phyloP scores from a whole-genome alignment of 2,113 vertebrate genomes.

The Chelonoidis abingdonii region DNA sequence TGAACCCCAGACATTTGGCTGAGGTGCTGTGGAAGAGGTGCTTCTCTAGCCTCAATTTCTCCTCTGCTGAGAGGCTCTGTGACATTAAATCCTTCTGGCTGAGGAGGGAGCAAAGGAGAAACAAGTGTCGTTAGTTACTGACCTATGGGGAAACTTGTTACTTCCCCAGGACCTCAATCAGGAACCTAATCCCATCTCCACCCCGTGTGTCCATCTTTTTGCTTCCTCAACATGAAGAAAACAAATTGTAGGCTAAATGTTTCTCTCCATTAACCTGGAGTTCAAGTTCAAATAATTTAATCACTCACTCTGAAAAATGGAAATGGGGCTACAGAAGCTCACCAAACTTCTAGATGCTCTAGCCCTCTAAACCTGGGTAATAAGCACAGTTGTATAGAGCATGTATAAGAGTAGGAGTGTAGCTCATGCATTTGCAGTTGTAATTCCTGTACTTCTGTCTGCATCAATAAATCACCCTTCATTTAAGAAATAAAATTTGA shows the following conservation, averaged over 20 bases:
- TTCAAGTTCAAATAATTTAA: background rate
- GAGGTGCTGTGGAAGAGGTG: background rate
- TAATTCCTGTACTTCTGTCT: background rate
- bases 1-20: background rate
- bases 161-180: background rate
- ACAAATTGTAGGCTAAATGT: background rate
- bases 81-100: background rate
- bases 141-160: background rate
- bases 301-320: background rate
- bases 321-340: background rate
- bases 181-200: background rate
- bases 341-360: background rate
- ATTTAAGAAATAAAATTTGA: background rate
- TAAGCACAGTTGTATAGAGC: background rate
- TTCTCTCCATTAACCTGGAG: background rate
- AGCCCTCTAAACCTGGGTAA: background rate
- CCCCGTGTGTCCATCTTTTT: background rate
- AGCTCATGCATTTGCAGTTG: background rate
- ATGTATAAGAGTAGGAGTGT: background rate
- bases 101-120: background rate
- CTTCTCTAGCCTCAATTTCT: background rate
- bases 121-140: background rate
- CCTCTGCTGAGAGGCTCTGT: background rate
- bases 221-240: background rate
- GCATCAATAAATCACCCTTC: background rate